These are phyloP conservation scores for Phocides pigmalion DNA, from an alignment of 1,140 invertebrate species.

Conservation along the genomic window DNA sequence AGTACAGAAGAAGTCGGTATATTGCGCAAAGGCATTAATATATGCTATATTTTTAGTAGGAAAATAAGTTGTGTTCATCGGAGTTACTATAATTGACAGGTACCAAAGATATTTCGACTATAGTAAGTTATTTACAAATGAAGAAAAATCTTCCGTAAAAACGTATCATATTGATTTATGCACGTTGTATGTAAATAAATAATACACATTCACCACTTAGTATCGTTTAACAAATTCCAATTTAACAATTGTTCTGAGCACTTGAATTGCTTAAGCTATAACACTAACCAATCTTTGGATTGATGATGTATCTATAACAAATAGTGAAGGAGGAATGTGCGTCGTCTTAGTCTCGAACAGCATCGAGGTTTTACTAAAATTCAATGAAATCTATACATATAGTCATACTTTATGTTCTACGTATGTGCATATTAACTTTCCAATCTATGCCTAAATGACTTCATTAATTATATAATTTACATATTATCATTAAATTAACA, in stretches of 20 bases:
- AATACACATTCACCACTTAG: neutral
- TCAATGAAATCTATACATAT: slow-evolving; percentile 33
- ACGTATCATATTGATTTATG: no score
- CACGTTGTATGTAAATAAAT: no score
- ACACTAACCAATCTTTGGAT: slow-evolving; percentile 75
- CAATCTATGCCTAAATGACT: slow-evolving; percentile 60
- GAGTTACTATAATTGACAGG: no score
- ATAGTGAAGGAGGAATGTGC: slow-evolving; percentile 66
- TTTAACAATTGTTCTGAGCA: slow-evolving; percentile 37
- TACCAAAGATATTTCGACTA: no score
- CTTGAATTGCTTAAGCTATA: slow-evolving; percentile 46
- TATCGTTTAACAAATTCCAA: slow-evolving; percentile 32
- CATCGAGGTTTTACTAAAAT: slow-evolving; percentile 31
- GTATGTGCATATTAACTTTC: slow-evolving; percentile 63
- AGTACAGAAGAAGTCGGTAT: no score
- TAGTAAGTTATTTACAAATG: no score
- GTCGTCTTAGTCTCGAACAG: slow-evolving; percentile 49
- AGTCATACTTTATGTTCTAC: slow-evolving; percentile 40
- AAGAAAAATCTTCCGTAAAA: no score
- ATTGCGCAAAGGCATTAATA: no score
- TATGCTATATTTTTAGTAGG: no score
- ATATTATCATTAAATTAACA: slow-evolving; percentile 52
- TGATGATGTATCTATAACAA: slow-evolving; percentile 62
- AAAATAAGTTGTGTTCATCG: no score
- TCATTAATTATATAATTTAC: slow-evolving; percentile 53